These are phyloP conservation scores for Agrypnus murinus DNA, from an alignment of 2,888 invertebrate genomes.

Conservation along the genomic window DNA sequence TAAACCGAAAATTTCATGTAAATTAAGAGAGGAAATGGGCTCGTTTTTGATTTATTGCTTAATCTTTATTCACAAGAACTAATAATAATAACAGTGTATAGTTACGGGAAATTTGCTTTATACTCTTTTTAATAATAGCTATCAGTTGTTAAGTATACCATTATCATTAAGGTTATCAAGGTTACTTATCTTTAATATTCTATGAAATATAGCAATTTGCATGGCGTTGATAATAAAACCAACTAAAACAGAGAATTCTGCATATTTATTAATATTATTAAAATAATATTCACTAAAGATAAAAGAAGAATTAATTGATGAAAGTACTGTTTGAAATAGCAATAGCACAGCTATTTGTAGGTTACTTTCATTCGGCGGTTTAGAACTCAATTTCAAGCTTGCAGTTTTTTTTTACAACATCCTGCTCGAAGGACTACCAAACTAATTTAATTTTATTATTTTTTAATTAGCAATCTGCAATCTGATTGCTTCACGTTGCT, in stretches of 20 bases:
- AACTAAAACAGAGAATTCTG: neutral
- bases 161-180: conserved; percentile 16
- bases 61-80: neutral
- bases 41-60: neutral
- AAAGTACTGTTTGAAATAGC: too few species aligned
- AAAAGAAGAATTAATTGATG: too few species aligned
- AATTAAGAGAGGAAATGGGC: conserved; percentile 20
- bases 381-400: too few species aligned
- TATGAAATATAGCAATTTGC: neutral
- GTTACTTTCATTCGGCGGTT: too few species aligned
- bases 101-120: conserved; percentile 11
- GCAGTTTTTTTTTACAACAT: too few species aligned
- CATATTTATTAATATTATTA: too few species aligned
- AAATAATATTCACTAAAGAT: too few species aligned
- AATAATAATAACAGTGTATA: neutral
- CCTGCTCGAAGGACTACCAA: too few species aligned
- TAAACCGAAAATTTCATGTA: conserved; percentile 9
- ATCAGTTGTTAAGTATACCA: neutral
- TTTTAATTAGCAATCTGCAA: neutral
- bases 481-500: too few species aligned
- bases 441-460: too few species aligned
- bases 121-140: too few species aligned
- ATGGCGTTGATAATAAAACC: conserved; percentile 1
- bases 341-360: too few species aligned
- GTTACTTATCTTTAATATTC: conserved; percentile 1